Evolutionary conservation across 2,888 invertebrate species (phyloP).

Genomic region (Parnassius smintheus): DNA sequence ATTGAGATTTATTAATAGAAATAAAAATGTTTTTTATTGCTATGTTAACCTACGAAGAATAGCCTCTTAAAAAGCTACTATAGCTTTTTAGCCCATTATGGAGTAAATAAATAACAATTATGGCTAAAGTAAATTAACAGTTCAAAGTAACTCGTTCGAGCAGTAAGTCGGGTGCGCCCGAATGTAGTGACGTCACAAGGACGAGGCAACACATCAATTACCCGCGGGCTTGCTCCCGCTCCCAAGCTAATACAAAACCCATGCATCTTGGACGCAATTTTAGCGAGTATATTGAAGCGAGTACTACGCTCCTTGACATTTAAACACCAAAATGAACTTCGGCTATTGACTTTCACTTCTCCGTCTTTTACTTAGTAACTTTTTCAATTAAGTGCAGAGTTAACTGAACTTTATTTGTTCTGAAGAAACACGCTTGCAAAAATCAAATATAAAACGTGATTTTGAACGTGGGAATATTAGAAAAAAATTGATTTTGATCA

Average conservation of each 20-base stretch:
- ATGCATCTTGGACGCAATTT: slow-evolving; percentile 23
- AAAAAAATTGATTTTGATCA: no score
- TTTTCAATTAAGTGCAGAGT: no score
- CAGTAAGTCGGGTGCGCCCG: slow-evolving; percentile 3
- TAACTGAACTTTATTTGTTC: no score
- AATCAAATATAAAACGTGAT: no score
- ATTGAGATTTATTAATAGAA: background rate
- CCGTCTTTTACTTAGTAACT: no score
- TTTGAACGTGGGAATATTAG: no score
- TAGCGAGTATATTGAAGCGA: slow-evolving; percentile 22
- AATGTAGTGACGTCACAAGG: slow-evolving; percentile 16
- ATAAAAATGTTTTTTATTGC: background rate
- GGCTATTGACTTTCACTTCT: slow-evolving; percentile 2
- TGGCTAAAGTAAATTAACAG: background rate
- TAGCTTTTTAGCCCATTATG: background rate
- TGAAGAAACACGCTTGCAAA: no score
- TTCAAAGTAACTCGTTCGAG: background rate
- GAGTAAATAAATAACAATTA: slow-evolving; percentile 2
- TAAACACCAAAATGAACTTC: slow-evolving; percentile 7
- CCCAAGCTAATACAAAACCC: slow-evolving; percentile 34
- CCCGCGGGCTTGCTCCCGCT: slow-evolving; percentile 41
- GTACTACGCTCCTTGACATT: slow-evolving; percentile 18
- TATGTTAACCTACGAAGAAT: background rate
- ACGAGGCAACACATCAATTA: slow-evolving; percentile 43
- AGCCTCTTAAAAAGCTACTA: background rate